These are phyloP conservation scores for Deilephila elpenor DNA, from an alignment of 2,888 invertebrate genomes.

Conservation along the genomic window DNA sequence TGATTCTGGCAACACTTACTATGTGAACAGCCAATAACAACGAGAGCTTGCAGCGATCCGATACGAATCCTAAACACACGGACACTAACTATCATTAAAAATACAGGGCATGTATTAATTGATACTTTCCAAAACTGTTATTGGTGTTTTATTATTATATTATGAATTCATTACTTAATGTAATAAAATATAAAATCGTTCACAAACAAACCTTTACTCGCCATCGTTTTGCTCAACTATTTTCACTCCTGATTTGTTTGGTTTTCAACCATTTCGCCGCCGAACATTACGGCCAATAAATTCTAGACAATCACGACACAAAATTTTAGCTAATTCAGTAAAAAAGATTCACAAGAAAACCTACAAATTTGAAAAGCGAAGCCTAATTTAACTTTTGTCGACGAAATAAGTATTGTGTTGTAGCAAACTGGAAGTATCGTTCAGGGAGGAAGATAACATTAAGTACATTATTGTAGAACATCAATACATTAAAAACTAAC, in stretches of 20 bases:
- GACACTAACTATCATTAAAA: slow-evolving; percentile 22
- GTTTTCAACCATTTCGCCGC: not conserved
- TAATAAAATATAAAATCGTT: slow-evolving; percentile 16
- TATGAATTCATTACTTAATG: slow-evolving; percentile 32
- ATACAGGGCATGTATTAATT: slow-evolving; percentile 29
- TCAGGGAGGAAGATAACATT: not conserved
- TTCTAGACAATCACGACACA: not conserved
- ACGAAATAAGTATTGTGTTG: not conserved
- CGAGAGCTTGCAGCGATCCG: slow-evolving; percentile 46
- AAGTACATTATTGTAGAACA: slow-evolving; percentile 1
- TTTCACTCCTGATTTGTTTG: not conserved
- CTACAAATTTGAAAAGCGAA: not conserved
- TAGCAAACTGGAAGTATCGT: not conserved
- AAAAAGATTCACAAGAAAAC: not conserved
- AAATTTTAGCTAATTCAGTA: not conserved
- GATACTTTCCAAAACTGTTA: slow-evolving; percentile 25
- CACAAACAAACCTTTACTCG: slow-evolving; percentile 6
- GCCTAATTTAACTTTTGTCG: too few relatives aligned
- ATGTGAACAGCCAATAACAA: slow-evolving; percentile 27
- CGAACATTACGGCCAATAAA: not conserved
- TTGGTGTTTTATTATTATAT: slow-evolving; percentile 26
- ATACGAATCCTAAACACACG: slow-evolving; percentile 28
- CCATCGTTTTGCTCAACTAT: not conserved
- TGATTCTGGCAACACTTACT: slow-evolving; percentile 8
- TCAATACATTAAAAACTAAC: slow-evolving; percentile 7